Evolutionary conservation across 1,140 invertebrate species (phyloP).

Genomic region (Bombus huntii): DNA sequence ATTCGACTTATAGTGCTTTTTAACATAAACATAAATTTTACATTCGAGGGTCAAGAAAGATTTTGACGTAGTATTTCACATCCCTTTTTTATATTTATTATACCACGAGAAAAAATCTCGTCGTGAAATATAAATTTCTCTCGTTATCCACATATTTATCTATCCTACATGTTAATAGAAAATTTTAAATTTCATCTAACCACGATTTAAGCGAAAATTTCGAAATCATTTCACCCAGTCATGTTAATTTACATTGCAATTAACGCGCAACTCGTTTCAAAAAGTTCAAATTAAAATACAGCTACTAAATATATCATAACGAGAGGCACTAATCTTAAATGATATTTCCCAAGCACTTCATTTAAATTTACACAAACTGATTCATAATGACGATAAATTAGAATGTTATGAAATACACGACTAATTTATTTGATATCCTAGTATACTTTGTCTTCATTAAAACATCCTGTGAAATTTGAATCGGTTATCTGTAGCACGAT

Average conservation of each 20-base stretch:
- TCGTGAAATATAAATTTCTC: background rate
- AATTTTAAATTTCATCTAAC: background rate
- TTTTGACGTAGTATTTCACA: background rate
- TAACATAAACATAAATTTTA: constrained; percentile 24
- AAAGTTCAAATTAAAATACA: background rate
- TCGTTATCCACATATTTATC: background rate
- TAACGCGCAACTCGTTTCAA: background rate
- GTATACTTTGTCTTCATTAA: background rate
- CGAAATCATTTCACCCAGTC: no score
- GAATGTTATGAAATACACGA: background rate
- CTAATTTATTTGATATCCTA: background rate
- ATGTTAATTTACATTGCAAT: background rate
- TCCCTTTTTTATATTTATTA: background rate
- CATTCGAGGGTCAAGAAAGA: no score
- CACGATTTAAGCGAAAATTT: no score
- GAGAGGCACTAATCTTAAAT: background rate
- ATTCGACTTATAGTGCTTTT: background rate
- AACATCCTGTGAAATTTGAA: background rate
- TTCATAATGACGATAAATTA: background rate
- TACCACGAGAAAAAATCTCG: no score
- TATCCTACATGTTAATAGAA: background rate
- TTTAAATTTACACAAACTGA: constrained; percentile 4
- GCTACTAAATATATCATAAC: background rate
- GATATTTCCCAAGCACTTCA: background rate
- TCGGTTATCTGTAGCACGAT: background rate